Evolutionary conservation across 2,797 vertebrate species (phyloP), one percentile per base, ranked within the genome.

Genomic region (Argya squamiceps): DNA sequence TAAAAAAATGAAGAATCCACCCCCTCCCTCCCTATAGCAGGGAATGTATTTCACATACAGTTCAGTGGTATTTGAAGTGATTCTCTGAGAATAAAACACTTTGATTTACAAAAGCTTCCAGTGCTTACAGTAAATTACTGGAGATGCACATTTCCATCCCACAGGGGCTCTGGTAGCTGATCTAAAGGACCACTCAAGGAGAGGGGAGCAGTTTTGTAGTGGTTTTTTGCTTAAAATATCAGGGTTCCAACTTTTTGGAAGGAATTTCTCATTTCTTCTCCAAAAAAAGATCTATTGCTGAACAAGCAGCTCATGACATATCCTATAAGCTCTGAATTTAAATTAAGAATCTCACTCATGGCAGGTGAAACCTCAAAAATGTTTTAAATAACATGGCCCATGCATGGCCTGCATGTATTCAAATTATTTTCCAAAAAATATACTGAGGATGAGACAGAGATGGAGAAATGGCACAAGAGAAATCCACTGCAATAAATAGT

Each of bases 1-100:
- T 98, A 96, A 96, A 96, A 98, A 98, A 98, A 98, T 96, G 97
- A 98, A 98, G 97, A 98, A 92, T 14, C 10, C 88, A 88, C 4
- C 22, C 10, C 53, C 84, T n/a, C 81, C 46, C 23, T 77, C 92
- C 41, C 37, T 15, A 14, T 24, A 63, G 83, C 83, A 50, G 82
- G 52, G 88, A 37, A 76, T 49, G 56, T 90, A 95, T 97, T 87
- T 96, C 84, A 93, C 50, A 56, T 59, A 67, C 37, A 71, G 86
- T 74, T 89, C 70, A 84, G 91, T 77, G 86, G 80, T 44, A 77
- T 85, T 95, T 89, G 52, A 77, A 96, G 70, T 8, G 63, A 84
- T 82, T 96, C 49, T 32, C 85, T 39, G 84, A 74, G 75, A 97
- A 95, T 93, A 95, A 94, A 92, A 14, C 78, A 74, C 67, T 97